Base-by-base conservation (phyloP, 2,888 invertebrate genomes). In the Andrena bicolor region DNA sequence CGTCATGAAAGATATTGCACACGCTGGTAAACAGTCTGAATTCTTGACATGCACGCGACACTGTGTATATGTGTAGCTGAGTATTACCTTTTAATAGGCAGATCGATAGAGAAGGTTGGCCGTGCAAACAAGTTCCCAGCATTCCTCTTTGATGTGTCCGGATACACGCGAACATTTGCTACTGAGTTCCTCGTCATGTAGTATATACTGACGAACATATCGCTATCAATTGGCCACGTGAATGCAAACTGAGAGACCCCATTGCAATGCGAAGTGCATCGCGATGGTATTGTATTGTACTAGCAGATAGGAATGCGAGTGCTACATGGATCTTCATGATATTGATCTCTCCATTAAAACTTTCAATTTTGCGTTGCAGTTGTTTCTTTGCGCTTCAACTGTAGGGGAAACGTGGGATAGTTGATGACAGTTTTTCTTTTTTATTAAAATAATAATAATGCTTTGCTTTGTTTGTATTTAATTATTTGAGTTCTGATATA, bases 121-220 rank as follows among this genome's bases (percentile, higher is more conserved):
- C 20, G 35, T 58, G 66, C 51, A 63, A 80, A 80, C 80, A 68
- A 76, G 76, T 77, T 68, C 58, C 68, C 41, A 51, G 63, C 56
- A 63, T 68, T 68, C 30, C 63, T 72, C 66, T 77, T 68, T 68
- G 68, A 72, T 73, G 68, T 20, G 77, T 35, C 61, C 63, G 58
- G 41, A 80, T 80, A 68, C 63, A 73, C 30, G 58, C 58, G 68
- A 76, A 76, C 71, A 56, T 80, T 72, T 72, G 80, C 69, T 51
- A 63, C 6, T 30, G 70, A 70, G 65, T 71, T 69, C 30, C 78
- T 64, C 58, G 68, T 69, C 73, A 73, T 63, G 63, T 48, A 41
- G 41, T 41, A 41, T 41, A 41, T 41, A 77, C 49, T 30, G 60
- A 60, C 41, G 60, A 69, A 30, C 68, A 65, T 81, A 81, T 73